These are phyloP conservation scores for Smutsia temminckii DNA, from an alignment of 2,797 vertebrate species.

Conservation along the genomic window DNA sequence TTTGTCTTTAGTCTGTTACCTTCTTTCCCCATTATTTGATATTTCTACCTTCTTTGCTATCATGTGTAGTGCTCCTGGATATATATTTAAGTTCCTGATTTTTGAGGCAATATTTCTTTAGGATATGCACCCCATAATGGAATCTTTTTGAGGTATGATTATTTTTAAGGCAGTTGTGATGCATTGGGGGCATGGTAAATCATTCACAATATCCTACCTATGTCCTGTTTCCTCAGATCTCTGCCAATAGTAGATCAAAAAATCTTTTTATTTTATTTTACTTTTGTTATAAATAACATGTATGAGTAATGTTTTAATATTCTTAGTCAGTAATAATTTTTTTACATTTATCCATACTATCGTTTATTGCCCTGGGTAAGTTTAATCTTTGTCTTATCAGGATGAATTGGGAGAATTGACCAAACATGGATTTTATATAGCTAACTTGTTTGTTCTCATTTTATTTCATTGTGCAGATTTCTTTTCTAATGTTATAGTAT, in stretches of 20 bases:
- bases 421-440: not conserved
- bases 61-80: not conserved
- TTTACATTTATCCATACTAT: not conserved
- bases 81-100: not conserved
- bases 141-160: not conserved
- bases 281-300: not conserved
- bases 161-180: not conserved
- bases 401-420: not conserved
- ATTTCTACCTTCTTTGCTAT: not conserved
- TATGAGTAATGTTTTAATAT: not conserved
- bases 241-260: not conserved
- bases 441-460: not conserved
- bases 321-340: not conserved
- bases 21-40: slow-evolving; percentile 12
- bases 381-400: not conserved
- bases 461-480: not conserved
- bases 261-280: not conserved
- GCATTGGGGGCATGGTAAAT: not conserved
- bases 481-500: not conserved
- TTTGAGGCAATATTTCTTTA: not conserved
- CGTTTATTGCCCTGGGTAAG: not conserved
- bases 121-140: not conserved
- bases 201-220: not conserved
- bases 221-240: not conserved
- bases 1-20: not conserved